Base-by-base conservation (phyloP, 2,888 invertebrate genomes). In the Drosophila mayaguana region DNA sequence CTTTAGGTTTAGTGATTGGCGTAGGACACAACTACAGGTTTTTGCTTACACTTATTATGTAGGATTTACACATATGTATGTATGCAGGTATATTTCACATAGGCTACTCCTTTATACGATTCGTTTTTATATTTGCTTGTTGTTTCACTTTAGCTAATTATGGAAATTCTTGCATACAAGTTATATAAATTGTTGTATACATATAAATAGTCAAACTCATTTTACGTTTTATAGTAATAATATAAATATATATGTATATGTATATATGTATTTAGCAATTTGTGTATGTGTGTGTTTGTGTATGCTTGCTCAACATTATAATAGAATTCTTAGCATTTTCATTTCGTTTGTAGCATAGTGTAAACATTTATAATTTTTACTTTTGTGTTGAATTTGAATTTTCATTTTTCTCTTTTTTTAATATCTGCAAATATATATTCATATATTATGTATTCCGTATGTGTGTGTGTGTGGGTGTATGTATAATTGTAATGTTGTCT, bases 171-270 rank as follows among this genome's bases (percentile, higher is more conserved):
- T 73, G 83, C 83, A 73, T 67, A 65, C 63, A 76, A 72, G 66
- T 73, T 76, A 63, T 79, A 73, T 83, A 78, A 86, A 81, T 83
- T 78, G 71, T 73, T 85, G 80, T 88, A 81, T 78, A 85, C 75
- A 81, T 83, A 88, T 88, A 80, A 88, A 81, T 88, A 86, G 81
- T 85, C 75, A 78, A 85, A 88, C 88, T 85, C 72, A 75, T 75
- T 80, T 75, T 65, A 46, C 63, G 57, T 62, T 75, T 69, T 65
- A 75, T 83, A 72, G 53, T 80, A 75, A 69, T 83, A 84, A 81
- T 84, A 85, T 83, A 86, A 78, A 83, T 81, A 83, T 83, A 75
- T 81, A 76, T 77, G 34, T 62, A 63, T 59, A n/a, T 61, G 67
- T 72, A 63, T 46, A 56, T 56, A 42, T 56, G 81, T 83, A 72